Conservation (phyloP, 2,113 vertebrate genomes). For the Meleagris gallopavo region DNA sequence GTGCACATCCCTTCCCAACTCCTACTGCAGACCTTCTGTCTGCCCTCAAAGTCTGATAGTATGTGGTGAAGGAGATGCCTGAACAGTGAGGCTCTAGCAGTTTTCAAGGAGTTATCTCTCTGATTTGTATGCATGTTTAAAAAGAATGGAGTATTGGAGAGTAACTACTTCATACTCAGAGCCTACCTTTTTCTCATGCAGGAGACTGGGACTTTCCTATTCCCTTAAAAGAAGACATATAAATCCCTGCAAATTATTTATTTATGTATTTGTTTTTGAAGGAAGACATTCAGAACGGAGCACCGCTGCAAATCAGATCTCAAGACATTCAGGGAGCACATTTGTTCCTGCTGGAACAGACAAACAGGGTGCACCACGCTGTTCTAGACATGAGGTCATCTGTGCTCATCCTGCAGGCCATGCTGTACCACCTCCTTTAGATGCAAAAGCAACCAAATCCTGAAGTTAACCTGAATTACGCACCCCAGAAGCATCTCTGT, state of each 20-base stretch:
- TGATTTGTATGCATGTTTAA: not conserved
- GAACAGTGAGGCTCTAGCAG: not conserved
- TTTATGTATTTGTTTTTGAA: not conserved
- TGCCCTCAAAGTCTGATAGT: not conserved
- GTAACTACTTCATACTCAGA: not conserved
- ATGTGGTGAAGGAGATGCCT: not conserved
- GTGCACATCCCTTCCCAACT: not conserved
- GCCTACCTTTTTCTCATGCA: not conserved
- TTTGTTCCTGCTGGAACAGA: not conserved
- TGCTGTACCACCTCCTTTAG: not conserved
- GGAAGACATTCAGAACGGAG: not conserved
- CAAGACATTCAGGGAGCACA: not conserved
- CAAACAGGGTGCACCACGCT: not conserved
- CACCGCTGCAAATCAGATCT: not conserved
- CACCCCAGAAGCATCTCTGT: not conserved
- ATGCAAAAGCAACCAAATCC: not conserved
- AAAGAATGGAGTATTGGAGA: not conserved
- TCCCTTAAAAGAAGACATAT: not conserved
- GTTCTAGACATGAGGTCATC: conserved; percentile 58
- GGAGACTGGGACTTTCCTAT: not conserved
- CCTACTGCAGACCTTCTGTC: not conserved
- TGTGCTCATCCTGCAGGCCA: not conserved
- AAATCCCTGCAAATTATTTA: not conserved
- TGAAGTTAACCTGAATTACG: not conserved
- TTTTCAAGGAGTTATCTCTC: not conserved